phyloP scores from a whole-genome alignment of 2,888 invertebrate genomes.

The Pterostichus niger region DNA sequence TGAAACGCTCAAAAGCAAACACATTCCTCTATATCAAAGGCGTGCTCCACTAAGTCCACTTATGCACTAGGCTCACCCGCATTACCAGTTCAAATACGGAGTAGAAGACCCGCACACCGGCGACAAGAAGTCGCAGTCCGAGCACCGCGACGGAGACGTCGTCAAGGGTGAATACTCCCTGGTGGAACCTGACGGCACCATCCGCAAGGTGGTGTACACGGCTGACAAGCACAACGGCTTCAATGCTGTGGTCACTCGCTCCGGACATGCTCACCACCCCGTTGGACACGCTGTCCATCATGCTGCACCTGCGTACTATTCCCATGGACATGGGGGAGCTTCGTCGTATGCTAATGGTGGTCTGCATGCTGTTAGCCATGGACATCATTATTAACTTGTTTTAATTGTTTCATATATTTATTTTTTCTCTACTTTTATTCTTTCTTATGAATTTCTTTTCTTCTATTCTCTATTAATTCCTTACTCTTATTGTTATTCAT shows the following conservation, averaged over 20 bases:
- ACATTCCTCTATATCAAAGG: too few species aligned
- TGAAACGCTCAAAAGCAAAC: too few species aligned
- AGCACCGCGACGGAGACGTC: constrained; percentile 49
- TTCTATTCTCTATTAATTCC: not conserved
- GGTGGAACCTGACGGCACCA: constrained; percentile 50
- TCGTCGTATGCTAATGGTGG: constrained; percentile 13
- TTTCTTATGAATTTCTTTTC: not conserved
- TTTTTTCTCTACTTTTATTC: not conserved
- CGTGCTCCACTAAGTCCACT: too few species aligned
- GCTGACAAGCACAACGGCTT: constrained; percentile 67
- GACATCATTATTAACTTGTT: constrained; percentile 20
- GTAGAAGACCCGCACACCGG: constrained; percentile 48
- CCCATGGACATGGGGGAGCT: constrained; percentile 22
- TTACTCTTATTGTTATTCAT: constrained; percentile 12
- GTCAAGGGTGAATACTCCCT: constrained; percentile 39
- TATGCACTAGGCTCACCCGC: constrained; percentile 1
- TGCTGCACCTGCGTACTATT: constrained; percentile 58
- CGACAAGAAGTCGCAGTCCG: constrained; percentile 23
- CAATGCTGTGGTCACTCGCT: constrained; percentile 42
- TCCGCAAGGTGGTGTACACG: constrained; percentile 69
- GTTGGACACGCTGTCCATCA: constrained; percentile 67
- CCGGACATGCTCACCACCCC: constrained; percentile 69
- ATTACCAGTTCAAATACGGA: constrained; percentile 43
- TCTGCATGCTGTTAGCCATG: constrained; percentile 1
- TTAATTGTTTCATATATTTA: too few species aligned